A percentile compares a stretch with the other conserved stretches of the same genome.
Conservation (phyloP, 2,113 vertebrate species). For the Tychaedon coryphoeus region DNA sequence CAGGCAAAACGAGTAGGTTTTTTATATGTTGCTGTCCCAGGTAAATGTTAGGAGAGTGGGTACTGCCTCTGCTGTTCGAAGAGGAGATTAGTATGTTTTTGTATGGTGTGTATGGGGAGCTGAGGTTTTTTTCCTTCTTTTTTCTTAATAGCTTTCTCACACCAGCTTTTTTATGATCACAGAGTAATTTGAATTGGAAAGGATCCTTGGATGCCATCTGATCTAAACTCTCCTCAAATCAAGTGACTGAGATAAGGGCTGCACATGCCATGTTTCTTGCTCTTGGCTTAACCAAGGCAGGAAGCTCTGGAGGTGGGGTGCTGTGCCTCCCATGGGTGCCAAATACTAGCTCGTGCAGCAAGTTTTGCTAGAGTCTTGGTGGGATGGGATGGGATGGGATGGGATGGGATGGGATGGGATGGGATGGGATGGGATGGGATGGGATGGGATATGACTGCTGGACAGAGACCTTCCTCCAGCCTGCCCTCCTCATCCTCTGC, state of each 20-base stretch:
- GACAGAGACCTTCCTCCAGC: background rate
- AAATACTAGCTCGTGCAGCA: background rate
- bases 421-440: too few species aligned
- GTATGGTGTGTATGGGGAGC: background rate
- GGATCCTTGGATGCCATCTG: background rate
- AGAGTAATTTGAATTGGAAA: background rate
- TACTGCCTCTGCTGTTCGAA: background rate
- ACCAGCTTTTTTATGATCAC: background rate
- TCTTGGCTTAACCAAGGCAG: background rate
- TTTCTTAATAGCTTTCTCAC: background rate
- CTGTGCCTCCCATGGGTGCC: accelerated
- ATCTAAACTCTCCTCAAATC: background rate
- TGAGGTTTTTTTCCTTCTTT: background rate
- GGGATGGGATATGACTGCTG: background rate
- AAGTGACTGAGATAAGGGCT: background rate
- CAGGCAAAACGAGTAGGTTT: background rate
- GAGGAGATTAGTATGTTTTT: background rate
- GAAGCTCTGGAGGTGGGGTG: background rate
- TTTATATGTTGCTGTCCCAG: background rate
- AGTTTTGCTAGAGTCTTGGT: accelerated
- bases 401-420: too few species aligned
- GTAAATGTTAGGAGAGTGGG: background rate
- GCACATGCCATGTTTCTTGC: background rate
- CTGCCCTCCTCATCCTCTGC: background rate
- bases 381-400: too few species aligned